These are phyloP conservation scores for Dicaeum eximium DNA, from an alignment of 2,113 vertebrate genomes.

Conservation along the genomic window DNA sequence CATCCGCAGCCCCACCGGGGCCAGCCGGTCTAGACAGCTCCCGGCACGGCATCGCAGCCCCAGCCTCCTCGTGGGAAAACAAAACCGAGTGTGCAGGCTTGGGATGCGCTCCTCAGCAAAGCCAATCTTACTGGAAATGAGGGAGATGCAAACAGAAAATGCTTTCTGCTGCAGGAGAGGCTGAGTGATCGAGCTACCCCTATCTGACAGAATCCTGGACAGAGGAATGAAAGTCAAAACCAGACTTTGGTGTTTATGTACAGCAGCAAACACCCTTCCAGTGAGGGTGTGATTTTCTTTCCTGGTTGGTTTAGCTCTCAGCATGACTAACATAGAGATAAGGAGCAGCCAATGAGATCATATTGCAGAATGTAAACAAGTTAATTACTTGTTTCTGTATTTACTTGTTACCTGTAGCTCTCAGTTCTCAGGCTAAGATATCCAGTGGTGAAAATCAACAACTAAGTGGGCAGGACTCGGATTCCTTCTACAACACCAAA, in stretches of 20 bases:
- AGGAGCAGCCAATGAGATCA: not conserved
- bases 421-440: not conserved
- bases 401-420: not conserved
- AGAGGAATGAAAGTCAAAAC: not conserved
- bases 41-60: not conserved
- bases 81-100: accelerated
- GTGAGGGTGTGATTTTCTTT: not conserved
- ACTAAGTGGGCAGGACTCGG: not conserved
- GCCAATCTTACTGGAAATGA: not conserved
- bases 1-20: not conserved
- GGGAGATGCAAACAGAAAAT: too few relatives aligned
- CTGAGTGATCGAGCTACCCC: accelerated
- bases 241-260: not conserved
- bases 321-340: not conserved
- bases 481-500: not conserved
- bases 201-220: not conserved
- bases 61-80: not conserved
- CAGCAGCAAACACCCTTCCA: not conserved
- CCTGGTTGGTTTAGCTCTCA: not conserved
- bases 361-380: not conserved
- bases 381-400: not conserved
- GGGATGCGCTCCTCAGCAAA: not conserved
- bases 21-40: conserved; percentile 47
- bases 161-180: not conserved
- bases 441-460: not conserved